These are phyloP conservation scores for Periophthalmus modestus DNA, from an alignment of 2,113 vertebrate species.

Conservation along the genomic window DNA sequence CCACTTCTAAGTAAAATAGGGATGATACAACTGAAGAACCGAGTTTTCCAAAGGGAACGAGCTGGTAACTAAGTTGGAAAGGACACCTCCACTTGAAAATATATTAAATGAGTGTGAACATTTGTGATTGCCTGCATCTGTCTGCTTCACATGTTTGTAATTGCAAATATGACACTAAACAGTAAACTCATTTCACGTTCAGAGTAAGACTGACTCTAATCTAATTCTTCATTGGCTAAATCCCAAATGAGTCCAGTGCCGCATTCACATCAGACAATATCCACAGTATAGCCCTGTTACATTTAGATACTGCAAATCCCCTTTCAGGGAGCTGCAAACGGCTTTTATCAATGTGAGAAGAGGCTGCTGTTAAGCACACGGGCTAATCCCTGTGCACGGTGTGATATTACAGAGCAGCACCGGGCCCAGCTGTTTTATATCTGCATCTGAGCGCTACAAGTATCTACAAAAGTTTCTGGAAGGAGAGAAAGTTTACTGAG, in stretches of 20 bases:
- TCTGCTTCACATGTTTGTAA: background rate
- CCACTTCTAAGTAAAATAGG: no score
- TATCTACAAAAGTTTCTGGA: background rate
- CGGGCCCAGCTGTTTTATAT: background rate
- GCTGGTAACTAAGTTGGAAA: no score
- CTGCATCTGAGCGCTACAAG: background rate
- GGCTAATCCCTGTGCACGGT: conserved; percentile 32
- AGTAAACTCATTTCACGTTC: background rate
- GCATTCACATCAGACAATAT: conserved; percentile 15
- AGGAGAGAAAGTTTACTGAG: conserved; percentile 6
- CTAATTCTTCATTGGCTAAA: background rate
- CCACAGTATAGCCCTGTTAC: conserved; percentile 19
- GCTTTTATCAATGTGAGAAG: conserved; percentile 34
- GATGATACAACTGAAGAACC: no score
- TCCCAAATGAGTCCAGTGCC: background rate
- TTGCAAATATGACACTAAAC: background rate
- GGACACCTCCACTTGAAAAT: no score
- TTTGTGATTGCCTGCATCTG: background rate
- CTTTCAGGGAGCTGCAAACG: conserved; percentile 20
- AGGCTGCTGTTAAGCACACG: conserved; percentile 16
- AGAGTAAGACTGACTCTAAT: background rate
- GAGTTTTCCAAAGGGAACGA: no score
- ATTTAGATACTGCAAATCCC: conserved; percentile 33
- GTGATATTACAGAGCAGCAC: conserved; percentile 14
- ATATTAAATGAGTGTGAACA: no score